Evolutionary conservation across 2,113 vertebrate genomes (phyloP), one percentile per base, ranked within the genome.

Genomic region (Miniopterus natalensis): DNA sequence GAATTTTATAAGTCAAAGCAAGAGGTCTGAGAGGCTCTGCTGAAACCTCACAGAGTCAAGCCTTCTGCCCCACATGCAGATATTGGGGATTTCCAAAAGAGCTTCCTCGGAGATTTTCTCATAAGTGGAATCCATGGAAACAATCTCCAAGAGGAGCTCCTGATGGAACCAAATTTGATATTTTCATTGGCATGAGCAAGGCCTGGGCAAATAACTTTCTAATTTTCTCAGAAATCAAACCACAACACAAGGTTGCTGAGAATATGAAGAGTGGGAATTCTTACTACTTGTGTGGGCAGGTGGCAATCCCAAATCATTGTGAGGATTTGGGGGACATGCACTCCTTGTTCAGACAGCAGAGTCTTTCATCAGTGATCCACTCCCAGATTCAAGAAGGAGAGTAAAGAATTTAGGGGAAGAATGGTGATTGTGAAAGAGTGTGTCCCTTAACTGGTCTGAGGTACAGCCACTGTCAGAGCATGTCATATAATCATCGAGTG

Each of bases 221-320:
- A 45, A 74, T 75, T 92, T 90, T 74, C 71, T 96, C 20, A 92
- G 73, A 85, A 87, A 68, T 87, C n/a, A 84, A 73, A 79, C 5
- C 20, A n/a, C 20, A 92, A 40, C 23, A 53, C n/a, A 65, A 73
- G 0, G 4, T 63, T 75, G 6, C 79, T 90, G 65, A 66, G 12
- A 87, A 23, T 79, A 70, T 51, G 66, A 79, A 80, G 55, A 92
- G 11, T 87, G 49, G 71, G 21, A 65, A 63, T 36, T 80, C 27
- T 74, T 68, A 57, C 6, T 70, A 27, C n/a, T 10, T 92, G 27
- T 49, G 27, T 51, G 29, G 73, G 14, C 17, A 55, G 42, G 57
- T 36, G 42, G 3, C 65, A 74, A 31, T 80, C 42, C 23, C 2
- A 63, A 65, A 31, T 85, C 36, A 68, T n/a, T 31, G 17, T 73